These are phyloP conservation scores for Epinotia demarniana DNA, from an alignment of 2,888 invertebrate genomes.

Conservation along the genomic window DNA sequence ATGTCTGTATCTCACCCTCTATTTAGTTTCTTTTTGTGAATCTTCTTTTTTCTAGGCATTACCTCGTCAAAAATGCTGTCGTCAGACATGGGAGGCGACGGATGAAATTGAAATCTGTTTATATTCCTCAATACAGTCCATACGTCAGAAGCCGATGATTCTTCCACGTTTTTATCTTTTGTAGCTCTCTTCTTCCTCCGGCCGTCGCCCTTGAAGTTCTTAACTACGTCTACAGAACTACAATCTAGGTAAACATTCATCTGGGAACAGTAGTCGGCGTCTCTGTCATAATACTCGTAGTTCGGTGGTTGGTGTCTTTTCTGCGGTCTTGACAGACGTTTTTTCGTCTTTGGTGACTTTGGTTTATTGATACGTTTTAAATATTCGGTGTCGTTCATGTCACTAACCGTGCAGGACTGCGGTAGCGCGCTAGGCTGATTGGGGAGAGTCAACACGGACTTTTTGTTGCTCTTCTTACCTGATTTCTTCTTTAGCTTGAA, in stretches of 20 bases:
- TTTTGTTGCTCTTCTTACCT: conserved; percentile 66
- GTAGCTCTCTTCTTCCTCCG: conserved; percentile 47
- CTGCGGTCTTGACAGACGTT: conserved; percentile 54
- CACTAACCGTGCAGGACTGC: conserved; percentile 71
- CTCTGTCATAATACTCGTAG: conserved; percentile 64
- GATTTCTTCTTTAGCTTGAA: conserved; percentile 60
- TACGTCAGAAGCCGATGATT: conserved; percentile 61
- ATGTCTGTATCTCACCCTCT: conserved; percentile 7
- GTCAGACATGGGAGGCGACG: conserved; percentile 69
- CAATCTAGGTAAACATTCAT: conserved; percentile 64
- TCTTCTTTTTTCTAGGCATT: conserved; percentile 57
- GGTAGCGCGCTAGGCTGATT: conserved; percentile 61
- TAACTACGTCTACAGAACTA: conserved; percentile 66
- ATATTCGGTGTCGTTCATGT: conserved; percentile 75
- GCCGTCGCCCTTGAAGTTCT: conserved; percentile 59
- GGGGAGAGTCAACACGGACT: conserved; percentile 72
- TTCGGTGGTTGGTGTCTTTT: conserved; percentile 51
- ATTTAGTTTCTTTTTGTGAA: conserved; percentile 48
- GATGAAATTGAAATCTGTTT: conserved; percentile 69
- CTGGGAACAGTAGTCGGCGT: conserved; percentile 64
- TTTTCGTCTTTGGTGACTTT: conserved; percentile 58
- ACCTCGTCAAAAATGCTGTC: conserved; percentile 54
- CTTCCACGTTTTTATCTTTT: conserved; percentile 35
- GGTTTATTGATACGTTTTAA: conserved; percentile 54
- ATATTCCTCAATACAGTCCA: conserved; percentile 75